phyloP scores from a whole-genome alignment of 2,888 invertebrate genomes.

The Steinernema carpocapsae region DNA sequence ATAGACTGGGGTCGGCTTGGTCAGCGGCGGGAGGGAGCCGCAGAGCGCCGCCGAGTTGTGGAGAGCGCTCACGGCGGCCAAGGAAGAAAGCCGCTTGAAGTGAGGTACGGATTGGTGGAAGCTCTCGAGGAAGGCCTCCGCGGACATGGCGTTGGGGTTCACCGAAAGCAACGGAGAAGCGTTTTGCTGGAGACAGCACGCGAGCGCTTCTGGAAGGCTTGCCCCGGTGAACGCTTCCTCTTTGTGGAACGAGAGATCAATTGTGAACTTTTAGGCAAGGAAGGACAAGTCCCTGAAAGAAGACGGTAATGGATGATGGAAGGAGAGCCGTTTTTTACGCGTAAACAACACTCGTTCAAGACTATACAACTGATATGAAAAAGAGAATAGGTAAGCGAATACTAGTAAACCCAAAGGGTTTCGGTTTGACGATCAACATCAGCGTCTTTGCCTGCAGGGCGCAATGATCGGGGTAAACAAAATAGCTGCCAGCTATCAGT shows the following conservation, averaged over 20 bases:
- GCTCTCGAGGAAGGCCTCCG: background rate
- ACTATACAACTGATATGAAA: background rate
- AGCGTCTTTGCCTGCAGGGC: constrained; percentile 18
- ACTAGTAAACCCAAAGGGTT: constrained; percentile 31
- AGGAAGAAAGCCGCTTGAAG: constrained; percentile 8
- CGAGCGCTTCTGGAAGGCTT: constrained; percentile 31
- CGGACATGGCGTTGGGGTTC: constrained; percentile 6
- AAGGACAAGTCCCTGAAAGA: constrained; percentile 24
- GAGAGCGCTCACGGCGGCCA: background rate
- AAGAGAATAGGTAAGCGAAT: constrained; percentile 26
- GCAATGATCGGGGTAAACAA: constrained; percentile 11
- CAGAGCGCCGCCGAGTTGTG: constrained; percentile 12
- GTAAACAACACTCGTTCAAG: constrained; percentile 3
- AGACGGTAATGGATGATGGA: background rate
- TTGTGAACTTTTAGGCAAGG: constrained; percentile 9
- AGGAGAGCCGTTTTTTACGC: background rate
- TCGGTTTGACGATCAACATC: constrained; percentile 30
- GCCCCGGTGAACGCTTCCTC: constrained; percentile 29
- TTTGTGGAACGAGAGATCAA: constrained; percentile 24
- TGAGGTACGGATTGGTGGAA: constrained; percentile 25
- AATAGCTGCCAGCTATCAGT: constrained; percentile 24
- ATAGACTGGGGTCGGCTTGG: constrained; percentile 17
- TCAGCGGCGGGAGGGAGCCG: constrained; percentile 12
- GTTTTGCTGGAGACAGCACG: constrained; percentile 18
- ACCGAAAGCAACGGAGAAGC: constrained; percentile 17